Evolutionary conservation across 2,888 invertebrate genomes (phyloP), one percentile per base, ranked within the genome.

Genomic region (Hesperia comma): DNA sequence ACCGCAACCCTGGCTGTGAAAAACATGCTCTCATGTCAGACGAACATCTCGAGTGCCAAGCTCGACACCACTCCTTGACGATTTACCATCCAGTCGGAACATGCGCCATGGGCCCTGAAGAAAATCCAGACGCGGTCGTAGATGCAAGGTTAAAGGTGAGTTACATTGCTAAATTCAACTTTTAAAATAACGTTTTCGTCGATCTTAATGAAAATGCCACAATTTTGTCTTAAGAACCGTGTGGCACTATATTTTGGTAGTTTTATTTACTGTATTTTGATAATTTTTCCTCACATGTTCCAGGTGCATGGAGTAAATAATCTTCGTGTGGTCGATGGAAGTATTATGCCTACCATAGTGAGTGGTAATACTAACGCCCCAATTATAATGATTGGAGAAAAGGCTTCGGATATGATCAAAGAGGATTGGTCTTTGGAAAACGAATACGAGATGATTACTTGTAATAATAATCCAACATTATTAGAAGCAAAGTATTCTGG

Each of bases 311-410:
- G 96, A 0, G 87, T 97, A 0, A 83, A 87, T 14, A 93, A 94
- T 6, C 88, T 98, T 6, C 91, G 97, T 37, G 95, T 98, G 0
- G 94, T 97, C 2, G 98, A 98, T 81, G 96, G 95, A 0, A 97
- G 97, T 72, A 93, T 98, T 19, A 97, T 98, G 96, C 97, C 97
- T 0, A 94, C 87, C 1, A 96, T 97, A 63, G 93, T 95, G 0
- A 96, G 94, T 40, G 97, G 97, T 0, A 97, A 97, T 78, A 97
- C 97, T 0, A 97, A 97, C 77, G 97, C 96, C 0, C 96, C 97
- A 0, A 94, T 94, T 0, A 95, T 97, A 54, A 97, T 97, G 97
- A 95, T 97, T 53, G 97, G 95, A 0, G 97, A 97, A 79, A 97
- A 96, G 77, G 96, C 95, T 0, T 93, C 96, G 0, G 97, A 97